Conservation (phyloP, 2,113 vertebrate genomes). For the Hippopotamus amphibius region DNA sequence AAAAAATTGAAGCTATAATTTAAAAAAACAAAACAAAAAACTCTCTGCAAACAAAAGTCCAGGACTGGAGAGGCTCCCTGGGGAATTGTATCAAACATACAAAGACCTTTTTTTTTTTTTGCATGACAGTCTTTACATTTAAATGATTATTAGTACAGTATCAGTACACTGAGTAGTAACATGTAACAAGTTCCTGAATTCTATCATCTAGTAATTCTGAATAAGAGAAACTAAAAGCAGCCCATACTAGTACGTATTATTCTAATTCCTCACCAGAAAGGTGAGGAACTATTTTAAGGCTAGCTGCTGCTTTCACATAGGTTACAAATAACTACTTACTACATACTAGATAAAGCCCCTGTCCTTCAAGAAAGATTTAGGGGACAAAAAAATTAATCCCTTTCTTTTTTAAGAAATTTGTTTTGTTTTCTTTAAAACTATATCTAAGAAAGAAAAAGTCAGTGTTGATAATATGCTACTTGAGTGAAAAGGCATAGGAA, state of each 20-base stretch:
- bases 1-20: too few species aligned
- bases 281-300: slow-evolving; percentile 25
- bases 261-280: slow-evolving; percentile 33
- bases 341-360: slow-evolving; percentile 73
- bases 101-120: too few species aligned
- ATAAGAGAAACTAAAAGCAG: not conserved
- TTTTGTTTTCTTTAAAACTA: not conserved
- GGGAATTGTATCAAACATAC: too few species aligned
- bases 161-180: slow-evolving; percentile 62
- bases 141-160: too few species aligned
- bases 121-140: too few species aligned
- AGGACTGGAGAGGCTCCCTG: too few species aligned
- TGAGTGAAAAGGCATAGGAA: slow-evolving; percentile 47
- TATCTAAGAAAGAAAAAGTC: not conserved
- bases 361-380: slow-evolving; percentile 76
- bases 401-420: slow-evolving; percentile 67
- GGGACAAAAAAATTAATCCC: slow-evolving; percentile 34
- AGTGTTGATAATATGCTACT: not conserved
- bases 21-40: too few species aligned
- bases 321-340: slow-evolving; percentile 69
- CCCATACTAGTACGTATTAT: not conserved
- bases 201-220: not conserved
- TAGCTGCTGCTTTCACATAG: slow-evolving; percentile 38
- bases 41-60: too few species aligned
- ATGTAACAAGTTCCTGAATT: slow-evolving; percentile 78